phyloP scores from a whole-genome alignment of 2,888 invertebrate species.

The Hypercompe scribonia region DNA sequence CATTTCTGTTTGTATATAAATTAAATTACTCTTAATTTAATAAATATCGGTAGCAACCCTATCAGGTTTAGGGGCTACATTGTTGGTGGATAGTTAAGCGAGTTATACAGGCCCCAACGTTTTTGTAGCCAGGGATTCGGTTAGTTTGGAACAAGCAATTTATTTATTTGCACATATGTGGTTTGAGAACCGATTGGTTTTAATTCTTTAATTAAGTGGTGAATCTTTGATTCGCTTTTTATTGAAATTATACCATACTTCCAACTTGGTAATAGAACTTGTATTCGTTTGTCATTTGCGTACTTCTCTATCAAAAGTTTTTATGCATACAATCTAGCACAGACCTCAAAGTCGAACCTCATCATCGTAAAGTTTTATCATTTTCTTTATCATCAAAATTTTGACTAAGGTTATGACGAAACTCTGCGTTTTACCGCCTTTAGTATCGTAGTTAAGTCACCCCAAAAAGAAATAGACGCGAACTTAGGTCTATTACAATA shows the following conservation, averaged over 20 bases:
- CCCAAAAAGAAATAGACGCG: too few relatives aligned
- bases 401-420: too few relatives aligned
- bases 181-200: conserved; percentile 45
- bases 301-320: too few relatives aligned
- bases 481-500: too few relatives aligned
- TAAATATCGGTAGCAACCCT: conserved; percentile 34
- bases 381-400: too few relatives aligned
- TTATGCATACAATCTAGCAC: too few relatives aligned
- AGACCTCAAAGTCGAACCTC: too few relatives aligned
- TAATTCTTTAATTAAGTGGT: conserved; percentile 27
- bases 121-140: conserved; percentile 42
- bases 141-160: conserved; percentile 50
- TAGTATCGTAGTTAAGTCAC: too few relatives aligned
- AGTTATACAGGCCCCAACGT: conserved; percentile 37
- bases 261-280: too few relatives aligned
- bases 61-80: conserved; percentile 40
- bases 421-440: too few relatives aligned
- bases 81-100: conserved; percentile 50
- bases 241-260: not conserved
- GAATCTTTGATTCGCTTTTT: not conserved
- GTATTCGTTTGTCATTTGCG: too few relatives aligned
- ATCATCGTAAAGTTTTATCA: too few relatives aligned
- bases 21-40: not conserved
- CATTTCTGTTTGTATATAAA: not conserved
- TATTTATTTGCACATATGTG: conserved; percentile 48